Conservation (phyloP, 2,113 vertebrate genomes). For the Leuciscus idus region DNA sequence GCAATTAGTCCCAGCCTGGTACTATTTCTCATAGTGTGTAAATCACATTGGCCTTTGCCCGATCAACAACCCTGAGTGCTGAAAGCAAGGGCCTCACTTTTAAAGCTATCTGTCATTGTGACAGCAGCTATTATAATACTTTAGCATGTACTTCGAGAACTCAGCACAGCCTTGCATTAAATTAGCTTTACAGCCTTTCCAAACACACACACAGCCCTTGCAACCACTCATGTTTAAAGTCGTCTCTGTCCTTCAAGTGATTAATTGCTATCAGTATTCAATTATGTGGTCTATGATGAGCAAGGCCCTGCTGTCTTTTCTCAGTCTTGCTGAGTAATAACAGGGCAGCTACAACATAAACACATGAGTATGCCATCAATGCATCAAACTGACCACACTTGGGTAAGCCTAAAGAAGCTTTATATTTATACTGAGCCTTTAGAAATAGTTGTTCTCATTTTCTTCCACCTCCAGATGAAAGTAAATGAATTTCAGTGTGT, state of each 20-base stretch:
- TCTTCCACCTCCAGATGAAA: not conserved
- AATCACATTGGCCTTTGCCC: constrained; percentile 35
- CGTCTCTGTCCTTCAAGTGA: constrained; percentile 40
- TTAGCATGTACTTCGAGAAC: constrained; percentile 27
- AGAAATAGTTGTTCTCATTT: not conserved
- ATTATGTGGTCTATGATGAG: constrained; percentile 42
- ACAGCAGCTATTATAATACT: constrained; percentile 47
- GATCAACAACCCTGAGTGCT: constrained; percentile 21
- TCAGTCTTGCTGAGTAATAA: constrained; percentile 28
- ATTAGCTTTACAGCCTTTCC: constrained; percentile 2
- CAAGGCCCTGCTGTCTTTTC: not conserved
- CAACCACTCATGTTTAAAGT: constrained; percentile 9
- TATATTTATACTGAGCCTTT: not conserved
- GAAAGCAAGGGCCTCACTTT: constrained; percentile 19
- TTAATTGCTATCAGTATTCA: constrained; percentile 55
- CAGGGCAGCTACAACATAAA: constrained; percentile 5
- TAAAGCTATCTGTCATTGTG: constrained; percentile 48
- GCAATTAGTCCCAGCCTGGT: not conserved
- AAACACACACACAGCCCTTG: not conserved
- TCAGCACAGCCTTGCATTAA: constrained; percentile 8
- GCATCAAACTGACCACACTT: constrained; percentile 20
- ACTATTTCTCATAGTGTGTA: not conserved
- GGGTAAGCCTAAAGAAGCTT: not conserved
- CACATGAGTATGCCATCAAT: not conserved
- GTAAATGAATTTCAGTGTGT: too few relatives aligned